Evolutionary conservation across 2,797 vertebrate species (phyloP).

Genomic region (Sylvilagus floridanus): DNA sequence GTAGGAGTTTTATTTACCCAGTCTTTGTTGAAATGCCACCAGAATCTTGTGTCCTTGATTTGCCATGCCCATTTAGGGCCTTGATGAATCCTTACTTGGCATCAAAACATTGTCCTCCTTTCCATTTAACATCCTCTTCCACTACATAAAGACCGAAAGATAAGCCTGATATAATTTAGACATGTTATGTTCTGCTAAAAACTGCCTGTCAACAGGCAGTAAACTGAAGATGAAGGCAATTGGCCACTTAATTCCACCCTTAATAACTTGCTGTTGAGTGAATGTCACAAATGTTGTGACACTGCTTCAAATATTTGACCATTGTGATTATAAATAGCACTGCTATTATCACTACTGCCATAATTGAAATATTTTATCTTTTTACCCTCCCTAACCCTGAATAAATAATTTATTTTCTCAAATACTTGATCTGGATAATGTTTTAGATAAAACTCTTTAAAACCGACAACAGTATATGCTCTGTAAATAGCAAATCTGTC

Average conservation of each 20-base stretch:
- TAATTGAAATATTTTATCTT: constrained; percentile 36
- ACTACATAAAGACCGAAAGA: not conserved
- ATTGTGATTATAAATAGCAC: not conserved
- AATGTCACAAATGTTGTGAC: not conserved
- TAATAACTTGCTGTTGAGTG: not conserved
- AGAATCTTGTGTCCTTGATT: not conserved
- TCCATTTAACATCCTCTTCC: not conserved
- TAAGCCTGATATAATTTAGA: not conserved
- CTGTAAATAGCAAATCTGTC: not conserved
- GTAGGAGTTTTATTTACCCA: not conserved
- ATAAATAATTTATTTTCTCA: not conserved
- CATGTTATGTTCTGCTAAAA: not conserved
- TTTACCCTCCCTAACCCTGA: not conserved
- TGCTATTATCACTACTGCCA: not conserved
- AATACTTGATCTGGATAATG: not conserved
- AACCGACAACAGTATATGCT: not conserved
- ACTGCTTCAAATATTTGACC: not conserved
- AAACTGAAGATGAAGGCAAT: not conserved
- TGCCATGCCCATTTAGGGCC: not conserved
- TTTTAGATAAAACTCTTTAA: constrained; percentile 26
- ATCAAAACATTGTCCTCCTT: not conserved
- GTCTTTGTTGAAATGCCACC: not conserved
- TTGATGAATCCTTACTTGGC: not conserved
- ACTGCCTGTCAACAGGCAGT: not conserved
- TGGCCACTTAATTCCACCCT: not conserved